Base-by-base conservation (phyloP, 2,888 invertebrate genomes). In the Anodontia alba region DNA sequence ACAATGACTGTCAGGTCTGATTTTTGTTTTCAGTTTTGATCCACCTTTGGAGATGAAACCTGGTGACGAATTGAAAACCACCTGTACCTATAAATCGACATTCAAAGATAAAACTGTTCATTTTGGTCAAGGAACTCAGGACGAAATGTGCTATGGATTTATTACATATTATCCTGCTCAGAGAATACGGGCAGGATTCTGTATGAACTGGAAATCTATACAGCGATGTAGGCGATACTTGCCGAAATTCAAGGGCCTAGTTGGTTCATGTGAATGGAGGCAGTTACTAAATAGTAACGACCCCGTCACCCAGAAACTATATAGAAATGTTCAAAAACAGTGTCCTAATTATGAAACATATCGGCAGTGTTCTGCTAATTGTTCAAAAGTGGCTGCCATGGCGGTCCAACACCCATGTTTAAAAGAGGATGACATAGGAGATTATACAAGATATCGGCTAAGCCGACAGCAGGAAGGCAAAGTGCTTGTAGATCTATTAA, bases 71-170 rank as follows among this genome's bases (percentile, higher is more conserved):
- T 36, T 91, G 0, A 80, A 78, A 51, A 83, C 86, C 0, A 87
- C 78, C 1, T 91, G 91, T 70, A 57, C 75, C 1, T 91, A 77
- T 70, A 83, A 85, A 29, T 87, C 90, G 0, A 82, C 73, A 7
- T 46, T 73, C 12, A 80, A 77, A 46, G 69, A 76, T 51, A 67
- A 75, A 20, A 86, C 76, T 15, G 86, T 87, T 1, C 78, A 81
- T 23, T 87, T 76, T 29, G 92, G 92, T 3, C 78, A 84, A 12
- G 90, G 80, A 0, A 91, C 91, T 43, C 76, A 71, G 8, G 90
- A 91, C 29, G 91, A 92, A 82, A 92, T 92, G 92, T 92, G 92
- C 74, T 89, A 73, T 54, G 90, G 84, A 12, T 91, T 90, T 80
- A 42, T 92, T 23, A 87, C 86, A 20, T 85, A 86, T 71, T 90